Percentiles rank a stretch among this genome's conserved stretches.
phyloP scores from a whole-genome alignment of 2,113 vertebrate genomes.

The Trichomycterus rosablanca region DNA sequence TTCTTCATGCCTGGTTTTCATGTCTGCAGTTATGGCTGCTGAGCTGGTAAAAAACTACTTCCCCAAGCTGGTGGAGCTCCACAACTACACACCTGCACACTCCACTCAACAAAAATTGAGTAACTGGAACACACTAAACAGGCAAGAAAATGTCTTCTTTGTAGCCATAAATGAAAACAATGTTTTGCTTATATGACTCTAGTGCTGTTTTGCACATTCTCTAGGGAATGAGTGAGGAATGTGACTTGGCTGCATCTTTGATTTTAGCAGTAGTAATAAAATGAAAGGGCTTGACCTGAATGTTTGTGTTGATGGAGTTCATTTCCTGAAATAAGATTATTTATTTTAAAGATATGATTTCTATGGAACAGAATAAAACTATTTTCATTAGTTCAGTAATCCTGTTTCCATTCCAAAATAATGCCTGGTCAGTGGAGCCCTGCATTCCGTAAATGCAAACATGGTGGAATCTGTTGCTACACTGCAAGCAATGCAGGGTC shows the following conservation, averaged over 20 bases:
- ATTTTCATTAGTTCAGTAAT: too few relatives aligned
- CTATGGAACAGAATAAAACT: too few relatives aligned
- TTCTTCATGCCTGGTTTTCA: constrained; percentile 18
- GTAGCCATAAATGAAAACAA: constrained; percentile 20
- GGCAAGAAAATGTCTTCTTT: constrained; percentile 56
- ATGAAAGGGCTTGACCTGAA: constrained; percentile 3
- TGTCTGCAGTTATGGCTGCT: constrained; percentile 69
- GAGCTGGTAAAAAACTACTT: constrained; percentile 73
- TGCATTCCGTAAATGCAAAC: too few relatives aligned
- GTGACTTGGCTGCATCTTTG: constrained; percentile 1
- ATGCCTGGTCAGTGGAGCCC: too few relatives aligned
- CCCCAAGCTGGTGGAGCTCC: constrained; percentile 73
- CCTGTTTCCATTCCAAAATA: too few relatives aligned
- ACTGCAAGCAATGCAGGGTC: too few relatives aligned
- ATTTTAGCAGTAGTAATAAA: not conserved
- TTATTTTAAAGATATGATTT: too few relatives aligned
- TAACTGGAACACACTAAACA: constrained; percentile 74
- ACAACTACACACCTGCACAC: constrained; percentile 71
- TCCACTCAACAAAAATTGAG: constrained; percentile 69
- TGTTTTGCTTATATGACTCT: constrained; percentile 7
- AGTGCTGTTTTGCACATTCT: constrained; percentile 1
- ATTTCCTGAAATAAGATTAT: not conserved
- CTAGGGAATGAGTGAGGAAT: constrained; percentile 21
- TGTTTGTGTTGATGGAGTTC: constrained; percentile 3
- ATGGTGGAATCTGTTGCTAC: too few relatives aligned